A percentile compares a stretch with the other conserved stretches of the same genome.
Evolutionary conservation across 2,888 invertebrate species (phyloP).

Genomic region (Griposia aprilina): DNA sequence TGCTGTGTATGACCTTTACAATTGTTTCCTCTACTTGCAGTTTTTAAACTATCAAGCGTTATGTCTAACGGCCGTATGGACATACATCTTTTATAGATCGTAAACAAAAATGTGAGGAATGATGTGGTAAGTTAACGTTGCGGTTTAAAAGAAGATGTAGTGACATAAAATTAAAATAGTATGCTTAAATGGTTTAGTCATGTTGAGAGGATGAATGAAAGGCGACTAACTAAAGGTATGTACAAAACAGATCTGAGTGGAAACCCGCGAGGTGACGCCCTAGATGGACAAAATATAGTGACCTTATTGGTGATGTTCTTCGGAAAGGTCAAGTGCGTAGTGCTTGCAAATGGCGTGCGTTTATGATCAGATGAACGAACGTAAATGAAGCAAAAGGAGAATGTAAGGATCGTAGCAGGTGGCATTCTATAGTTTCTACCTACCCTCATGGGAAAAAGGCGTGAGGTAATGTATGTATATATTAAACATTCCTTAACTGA

Average conservation of each 20-base stretch:
- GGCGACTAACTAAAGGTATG: background rate
- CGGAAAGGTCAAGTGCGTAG: background rate
- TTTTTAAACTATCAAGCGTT: conserved; percentile 45
- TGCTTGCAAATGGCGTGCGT: background rate
- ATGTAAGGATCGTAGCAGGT: background rate
- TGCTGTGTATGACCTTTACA: conserved; percentile 48
- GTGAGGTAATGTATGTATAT: background rate
- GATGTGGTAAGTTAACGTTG: background rate
- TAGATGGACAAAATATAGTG: background rate
- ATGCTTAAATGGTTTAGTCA: background rate
- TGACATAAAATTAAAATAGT: background rate
- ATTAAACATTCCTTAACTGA: background rate
- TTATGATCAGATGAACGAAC: background rate
- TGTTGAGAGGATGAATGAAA: background rate
- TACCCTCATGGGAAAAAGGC: background rate
- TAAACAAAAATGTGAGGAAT: background rate
- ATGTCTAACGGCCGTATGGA: background rate
- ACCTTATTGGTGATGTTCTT: background rate
- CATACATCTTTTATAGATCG: background rate
- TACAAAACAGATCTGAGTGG: background rate
- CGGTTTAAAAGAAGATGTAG: background rate
- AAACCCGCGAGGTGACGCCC: background rate
- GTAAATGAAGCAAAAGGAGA: background rate
- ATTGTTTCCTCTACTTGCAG: conserved; percentile 56
- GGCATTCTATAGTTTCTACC: background rate